A percentile compares a stretch with the other conserved stretches of the same genome.
Evolutionary conservation across 2,113 vertebrate genomes (phyloP).

Genomic region (Accipiter cooperii): DNA sequence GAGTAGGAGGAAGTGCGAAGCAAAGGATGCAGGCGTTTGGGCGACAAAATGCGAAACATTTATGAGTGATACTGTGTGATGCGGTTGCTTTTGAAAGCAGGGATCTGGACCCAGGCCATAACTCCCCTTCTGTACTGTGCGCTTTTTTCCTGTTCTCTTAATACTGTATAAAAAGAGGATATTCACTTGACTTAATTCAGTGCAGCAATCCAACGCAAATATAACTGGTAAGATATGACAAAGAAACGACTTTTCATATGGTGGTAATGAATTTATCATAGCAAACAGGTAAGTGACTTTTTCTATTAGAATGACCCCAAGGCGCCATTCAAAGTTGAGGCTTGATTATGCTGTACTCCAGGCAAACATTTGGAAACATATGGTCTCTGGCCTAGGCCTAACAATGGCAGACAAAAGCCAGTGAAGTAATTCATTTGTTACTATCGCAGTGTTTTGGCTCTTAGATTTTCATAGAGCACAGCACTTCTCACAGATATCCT

Average conservation of each 20-base stretch:
- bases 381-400: not conserved
- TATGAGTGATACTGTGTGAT: rapidly evolving
- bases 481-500: not conserved
- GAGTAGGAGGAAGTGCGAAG: not conserved
- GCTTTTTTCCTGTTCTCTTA: not conserved
- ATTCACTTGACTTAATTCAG: not conserved
- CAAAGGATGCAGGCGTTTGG: not conserved
- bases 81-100: not conserved
- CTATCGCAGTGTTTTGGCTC: not conserved
- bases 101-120: not conserved
- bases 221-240: not conserved
- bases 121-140: rapidly evolving
- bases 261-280: not conserved
- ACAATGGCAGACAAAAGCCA: not conserved
- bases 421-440: not conserved
- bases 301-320: not conserved
- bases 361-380: not conserved
- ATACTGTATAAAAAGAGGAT: not conserved
- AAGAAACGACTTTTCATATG: not conserved
- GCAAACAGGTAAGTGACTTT: not conserved
- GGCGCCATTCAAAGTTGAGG: not conserved
- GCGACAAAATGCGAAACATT: rapidly evolving
- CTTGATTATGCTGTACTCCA: not conserved
- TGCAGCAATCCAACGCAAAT: not conserved
- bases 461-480: not conserved